These are phyloP conservation scores for Pelobates cultripes DNA, from an alignment of 2,797 vertebrate species.

Conservation along the genomic window DNA sequence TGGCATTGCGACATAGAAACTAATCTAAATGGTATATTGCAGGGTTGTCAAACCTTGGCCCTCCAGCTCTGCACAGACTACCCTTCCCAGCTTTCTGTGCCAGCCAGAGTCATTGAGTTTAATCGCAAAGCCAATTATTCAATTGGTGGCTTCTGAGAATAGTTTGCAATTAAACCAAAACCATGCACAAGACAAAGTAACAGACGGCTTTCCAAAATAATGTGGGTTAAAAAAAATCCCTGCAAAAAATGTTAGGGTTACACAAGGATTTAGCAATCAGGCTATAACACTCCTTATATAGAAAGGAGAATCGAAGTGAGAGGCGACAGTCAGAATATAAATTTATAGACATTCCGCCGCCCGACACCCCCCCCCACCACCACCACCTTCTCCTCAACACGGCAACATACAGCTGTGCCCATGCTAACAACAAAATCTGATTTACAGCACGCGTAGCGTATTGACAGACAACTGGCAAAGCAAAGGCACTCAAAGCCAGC, in stretches of 20 bases:
- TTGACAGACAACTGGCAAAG: constrained; percentile 17
- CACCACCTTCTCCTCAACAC: background rate
- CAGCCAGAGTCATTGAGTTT: too few species aligned
- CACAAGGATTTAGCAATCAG: constrained; percentile 27
- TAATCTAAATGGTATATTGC: background rate
- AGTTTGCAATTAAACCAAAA: too few species aligned
- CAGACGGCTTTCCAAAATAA: too few species aligned
- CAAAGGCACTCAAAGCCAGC: background rate
- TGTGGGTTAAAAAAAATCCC: background rate
- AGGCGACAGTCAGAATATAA: constrained; percentile 41
- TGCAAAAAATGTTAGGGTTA: constrained; percentile 12
- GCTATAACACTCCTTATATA: constrained; percentile 37
- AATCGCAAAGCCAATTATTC: too few species aligned
- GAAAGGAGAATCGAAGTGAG: constrained; percentile 17
- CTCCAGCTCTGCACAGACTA: too few species aligned
- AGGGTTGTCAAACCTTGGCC: constrained; percentile 12
- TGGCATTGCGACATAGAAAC: too few species aligned
- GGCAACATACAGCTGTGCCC: constrained; percentile 35
- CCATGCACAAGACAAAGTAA: too few species aligned
- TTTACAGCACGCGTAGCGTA: constrained; percentile 11
- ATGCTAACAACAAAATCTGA: constrained; percentile 33
- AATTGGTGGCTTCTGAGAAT: too few species aligned
- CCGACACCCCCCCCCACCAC: constrained; percentile 1
- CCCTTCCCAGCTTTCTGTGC: too few species aligned
- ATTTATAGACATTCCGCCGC: constrained; percentile 42